phyloP scores from a whole-genome alignment of 2,113 vertebrate genomes.

The Genyomyrus donnyi region DNA sequence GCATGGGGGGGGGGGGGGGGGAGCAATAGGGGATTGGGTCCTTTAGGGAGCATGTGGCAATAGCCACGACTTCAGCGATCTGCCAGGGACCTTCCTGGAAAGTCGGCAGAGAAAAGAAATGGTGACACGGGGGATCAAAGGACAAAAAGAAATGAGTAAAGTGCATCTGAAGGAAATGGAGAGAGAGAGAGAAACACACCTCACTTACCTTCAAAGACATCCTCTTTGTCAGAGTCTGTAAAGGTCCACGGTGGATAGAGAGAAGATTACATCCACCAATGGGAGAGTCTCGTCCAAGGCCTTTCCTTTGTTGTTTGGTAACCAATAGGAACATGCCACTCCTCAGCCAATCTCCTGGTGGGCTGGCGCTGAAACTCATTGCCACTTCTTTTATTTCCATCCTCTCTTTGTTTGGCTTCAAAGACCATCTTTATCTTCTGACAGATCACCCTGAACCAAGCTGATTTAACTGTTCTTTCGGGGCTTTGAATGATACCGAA shows the following conservation, averaged over 20 bases:
- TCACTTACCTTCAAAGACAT: constrained; percentile 2
- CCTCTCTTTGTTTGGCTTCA: background rate
- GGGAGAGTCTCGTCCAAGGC: background rate
- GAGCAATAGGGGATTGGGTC: background rate
- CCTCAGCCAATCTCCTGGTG: background rate
- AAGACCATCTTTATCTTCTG: background rate
- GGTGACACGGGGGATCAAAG: background rate
- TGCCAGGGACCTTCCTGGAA: background rate
- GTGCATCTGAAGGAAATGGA: background rate
- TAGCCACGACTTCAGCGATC: background rate
- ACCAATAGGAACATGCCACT: constrained; percentile 5
- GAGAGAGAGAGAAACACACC: constrained; percentile 2
- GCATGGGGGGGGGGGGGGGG: background rate
- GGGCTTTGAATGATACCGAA: background rate
- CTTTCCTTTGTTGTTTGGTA: background rate
- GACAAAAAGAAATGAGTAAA: background rate
- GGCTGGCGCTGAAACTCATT: background rate
- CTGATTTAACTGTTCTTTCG: constrained; percentile 8
- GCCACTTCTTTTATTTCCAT: background rate
- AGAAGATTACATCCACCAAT: background rate
- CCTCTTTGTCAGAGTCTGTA: background rate
- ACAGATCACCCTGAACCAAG: background rate
- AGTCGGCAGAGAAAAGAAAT: background rate
- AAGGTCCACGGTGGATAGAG: background rate
- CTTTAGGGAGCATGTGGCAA: background rate